Evolutionary conservation across 2,888 invertebrate species (phyloP).

Genomic region (Linyphia triangularis): DNA sequence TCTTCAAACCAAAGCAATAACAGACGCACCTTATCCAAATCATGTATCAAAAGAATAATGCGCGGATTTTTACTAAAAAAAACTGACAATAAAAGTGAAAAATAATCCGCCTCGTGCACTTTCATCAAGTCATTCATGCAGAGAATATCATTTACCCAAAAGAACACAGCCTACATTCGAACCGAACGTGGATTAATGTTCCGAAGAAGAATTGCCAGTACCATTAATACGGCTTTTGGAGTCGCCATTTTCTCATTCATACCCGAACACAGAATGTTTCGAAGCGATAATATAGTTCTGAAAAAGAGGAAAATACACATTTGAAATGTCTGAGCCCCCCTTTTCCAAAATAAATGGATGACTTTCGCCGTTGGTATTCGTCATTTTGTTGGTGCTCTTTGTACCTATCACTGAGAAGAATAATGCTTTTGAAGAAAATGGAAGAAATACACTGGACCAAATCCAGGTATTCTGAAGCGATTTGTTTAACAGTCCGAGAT

Average conservation of each 20-base stretch:
- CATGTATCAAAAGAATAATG: not conserved
- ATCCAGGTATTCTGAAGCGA: conserved; percentile 39
- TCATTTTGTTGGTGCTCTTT: not conserved
- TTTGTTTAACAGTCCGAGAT: too few relatives aligned
- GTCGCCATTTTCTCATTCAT: not conserved
- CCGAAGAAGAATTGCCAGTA: not conserved
- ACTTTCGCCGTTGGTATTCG: not conserved
- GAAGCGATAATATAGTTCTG: not conserved
- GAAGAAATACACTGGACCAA: conserved; percentile 41
- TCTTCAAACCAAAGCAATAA: too few relatives aligned
- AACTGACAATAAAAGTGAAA: too few relatives aligned
- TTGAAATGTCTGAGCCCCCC: not conserved
- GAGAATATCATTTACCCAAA: conserved; percentile 16
- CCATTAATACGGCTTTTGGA: not conserved
- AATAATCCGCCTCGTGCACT: not conserved
- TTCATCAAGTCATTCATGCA: conserved; percentile 5
- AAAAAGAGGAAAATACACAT: not conserved
- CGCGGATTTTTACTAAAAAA: not conserved
- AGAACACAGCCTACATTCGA: not conserved
- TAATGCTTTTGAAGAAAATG: not conserved
- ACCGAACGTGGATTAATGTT: conserved; percentile 5
- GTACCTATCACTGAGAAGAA: not conserved
- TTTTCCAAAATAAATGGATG: not conserved
- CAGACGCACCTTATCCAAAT: not conserved
- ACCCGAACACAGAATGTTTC: too few relatives aligned